Percentiles rank a stretch among this genome's conserved stretches.
These are phyloP conservation scores for Harpalus rufipes DNA, from an alignment of 2,888 invertebrate genomes.

Conservation along the genomic window DNA sequence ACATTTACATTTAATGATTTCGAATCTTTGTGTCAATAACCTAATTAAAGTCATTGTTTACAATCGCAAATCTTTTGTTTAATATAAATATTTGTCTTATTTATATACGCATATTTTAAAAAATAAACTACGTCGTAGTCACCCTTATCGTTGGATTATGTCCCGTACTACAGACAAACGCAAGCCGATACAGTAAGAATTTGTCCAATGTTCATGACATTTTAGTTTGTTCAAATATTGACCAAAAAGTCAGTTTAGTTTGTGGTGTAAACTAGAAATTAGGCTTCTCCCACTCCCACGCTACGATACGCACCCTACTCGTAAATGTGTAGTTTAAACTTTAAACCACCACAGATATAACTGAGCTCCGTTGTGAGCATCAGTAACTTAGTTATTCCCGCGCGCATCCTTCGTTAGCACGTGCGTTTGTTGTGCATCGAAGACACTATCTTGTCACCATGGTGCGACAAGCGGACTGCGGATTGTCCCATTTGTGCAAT, in stretches of 20 bases:
- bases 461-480: slow-evolving; percentile 13
- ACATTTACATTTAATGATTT: neutral
- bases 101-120: slow-evolving; percentile 12
- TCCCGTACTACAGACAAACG: slow-evolving; percentile 16
- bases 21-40: neutral
- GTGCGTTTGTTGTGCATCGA: slow-evolving; percentile 16
- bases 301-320: slow-evolving; percentile 14
- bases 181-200: slow-evolving; percentile 40
- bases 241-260: slow-evolving; percentile 1
- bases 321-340: slow-evolving; percentile 14
- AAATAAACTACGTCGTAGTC: slow-evolving; percentile 24
- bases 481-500: slow-evolving; percentile 28
- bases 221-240: slow-evolving; percentile 46
- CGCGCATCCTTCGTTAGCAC: neutral
- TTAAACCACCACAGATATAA: slow-evolving; percentile 1
- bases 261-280: slow-evolving; percentile 53
- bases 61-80: slow-evolving; percentile 10
- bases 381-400: neutral
- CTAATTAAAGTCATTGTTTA: neutral
- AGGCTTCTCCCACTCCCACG: slow-evolving; percentile 22
- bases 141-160: slow-evolving; percentile 32
- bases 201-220: slow-evolving; percentile 51
- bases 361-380: neutral
- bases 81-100: neutral
- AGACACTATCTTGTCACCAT: slow-evolving; percentile 25